A percentile compares a stretch with the other conserved stretches of the same genome.
Conservation (phyloP, 2,888 invertebrate genomes). For the Trachelus troglodyta region DNA sequence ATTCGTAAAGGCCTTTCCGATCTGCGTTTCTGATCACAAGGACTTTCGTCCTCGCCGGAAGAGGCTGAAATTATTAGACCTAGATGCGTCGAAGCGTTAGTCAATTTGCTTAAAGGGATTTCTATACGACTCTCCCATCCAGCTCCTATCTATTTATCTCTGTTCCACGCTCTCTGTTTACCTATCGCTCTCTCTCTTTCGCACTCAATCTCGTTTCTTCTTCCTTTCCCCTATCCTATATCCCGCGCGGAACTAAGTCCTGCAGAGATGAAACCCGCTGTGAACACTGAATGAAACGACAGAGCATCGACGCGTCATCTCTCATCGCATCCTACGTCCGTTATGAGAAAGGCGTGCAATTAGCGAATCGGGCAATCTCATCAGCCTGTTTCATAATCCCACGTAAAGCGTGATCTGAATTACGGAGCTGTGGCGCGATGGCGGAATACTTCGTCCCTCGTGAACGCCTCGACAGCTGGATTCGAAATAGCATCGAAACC, state of each 20-base stretch:
- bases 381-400: conserved; percentile 30
- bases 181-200: neutral
- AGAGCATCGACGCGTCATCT: neutral
- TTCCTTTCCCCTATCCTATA: neutral
- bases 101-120: conserved; percentile 26
- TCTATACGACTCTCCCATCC: conserved; percentile 7
- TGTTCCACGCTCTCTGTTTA: neutral
- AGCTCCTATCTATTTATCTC: neutral
- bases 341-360: conserved; percentile 23
- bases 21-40: neutral
- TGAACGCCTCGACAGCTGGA: conserved; percentile 9
- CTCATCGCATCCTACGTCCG: neutral
- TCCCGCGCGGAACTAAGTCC: neutral
- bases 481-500: conserved; percentile 16
- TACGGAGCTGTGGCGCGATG: conserved; percentile 5
- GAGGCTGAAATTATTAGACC: conserved; percentile 16
- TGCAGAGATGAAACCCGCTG: neutral
- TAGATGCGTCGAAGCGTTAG: conserved; percentile 28
- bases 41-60: neutral
- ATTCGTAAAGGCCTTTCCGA: neutral
- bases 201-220: conserved; percentile 11
- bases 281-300: neutral
- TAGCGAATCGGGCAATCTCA: conserved; percentile 36
- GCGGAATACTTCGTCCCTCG: conserved; percentile 10
- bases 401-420: conserved; percentile 7